A percentile compares a stretch with the other conserved stretches of the same genome.
Evolutionary conservation across 2,797 vertebrate species (phyloP).

Genomic region (Coilia nasus): DNA sequence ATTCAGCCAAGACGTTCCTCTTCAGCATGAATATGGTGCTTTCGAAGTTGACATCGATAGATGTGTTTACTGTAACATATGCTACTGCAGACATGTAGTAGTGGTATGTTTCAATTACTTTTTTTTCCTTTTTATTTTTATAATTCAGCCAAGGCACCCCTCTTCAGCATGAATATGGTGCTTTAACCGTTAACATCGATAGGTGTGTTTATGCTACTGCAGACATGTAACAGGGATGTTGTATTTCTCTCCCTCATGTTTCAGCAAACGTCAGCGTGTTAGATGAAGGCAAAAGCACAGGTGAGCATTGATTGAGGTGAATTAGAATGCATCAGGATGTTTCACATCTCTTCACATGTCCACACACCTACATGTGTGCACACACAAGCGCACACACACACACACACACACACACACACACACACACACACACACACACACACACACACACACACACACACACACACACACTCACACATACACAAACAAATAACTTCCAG

Average conservation of each 20-base stretch:
- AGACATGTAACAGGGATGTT: not conserved
- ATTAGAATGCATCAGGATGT: not conserved
- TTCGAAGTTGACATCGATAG: no score
- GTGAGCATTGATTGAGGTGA: not conserved
- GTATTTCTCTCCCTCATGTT: not conserved
- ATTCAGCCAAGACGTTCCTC: no score
- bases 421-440: conserved; percentile 12
- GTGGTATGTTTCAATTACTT: no score
- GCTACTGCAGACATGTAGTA: not conserved
- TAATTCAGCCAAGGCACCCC: no score
- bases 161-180: no score
- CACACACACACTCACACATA: not conserved
- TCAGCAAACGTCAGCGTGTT: not conserved
- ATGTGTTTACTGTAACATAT: no score
- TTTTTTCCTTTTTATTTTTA: no score
- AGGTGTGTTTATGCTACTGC: not conserved
- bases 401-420: conserved; percentile 15
- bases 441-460: conserved; percentile 6
- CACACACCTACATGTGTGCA: not conserved
- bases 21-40: no score
- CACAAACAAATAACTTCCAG: no score
- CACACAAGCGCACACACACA: not conserved
- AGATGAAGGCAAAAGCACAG: conserved; percentile 1
- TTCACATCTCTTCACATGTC: not conserved
- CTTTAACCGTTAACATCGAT: no score